Percentiles rank a stretch among this genome's conserved stretches.
Evolutionary conservation across 2,888 invertebrate species (phyloP).

Genomic region (Drosophila setosimentum): DNA sequence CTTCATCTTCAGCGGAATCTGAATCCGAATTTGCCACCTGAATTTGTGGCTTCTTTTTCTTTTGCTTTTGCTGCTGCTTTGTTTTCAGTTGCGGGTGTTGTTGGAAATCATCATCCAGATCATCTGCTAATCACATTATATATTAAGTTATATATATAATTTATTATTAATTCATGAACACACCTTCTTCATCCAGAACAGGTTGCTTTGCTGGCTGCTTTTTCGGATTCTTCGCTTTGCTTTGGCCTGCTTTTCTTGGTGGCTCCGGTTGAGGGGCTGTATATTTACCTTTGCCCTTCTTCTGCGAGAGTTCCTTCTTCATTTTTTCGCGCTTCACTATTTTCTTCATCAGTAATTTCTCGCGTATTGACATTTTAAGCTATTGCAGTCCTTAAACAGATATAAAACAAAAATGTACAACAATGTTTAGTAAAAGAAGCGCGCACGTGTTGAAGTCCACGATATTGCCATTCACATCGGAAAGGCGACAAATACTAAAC

Average conservation of each 20-base stretch:
- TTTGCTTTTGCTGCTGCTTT: slow-evolving; percentile 60
- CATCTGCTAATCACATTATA: slow-evolving; percentile 49
- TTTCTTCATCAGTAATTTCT: slow-evolving; percentile 91
- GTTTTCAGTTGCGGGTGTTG: slow-evolving; percentile 65
- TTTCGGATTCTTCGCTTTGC: slow-evolving; percentile 40
- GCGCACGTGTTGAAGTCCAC: slow-evolving; percentile 68
- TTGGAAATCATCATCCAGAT: slow-evolving; percentile 75
- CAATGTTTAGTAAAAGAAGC: slow-evolving; percentile 40
- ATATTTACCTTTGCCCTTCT: slow-evolving; percentile 85
- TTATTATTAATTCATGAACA: not conserved
- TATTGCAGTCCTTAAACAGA: slow-evolving; percentile 13
- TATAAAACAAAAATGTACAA: slow-evolving; percentile 39
- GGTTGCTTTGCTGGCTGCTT: slow-evolving; percentile 39
- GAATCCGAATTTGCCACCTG: slow-evolving; percentile 73
- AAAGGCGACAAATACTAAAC: not conserved
- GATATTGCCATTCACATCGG: slow-evolving; percentile 40
- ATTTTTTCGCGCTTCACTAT: slow-evolving; percentile 92
- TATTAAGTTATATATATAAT: not conserved
- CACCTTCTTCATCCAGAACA: slow-evolving; percentile 56
- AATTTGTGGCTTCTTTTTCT: slow-evolving; percentile 67
- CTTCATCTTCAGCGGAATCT: slow-evolving; percentile 47
- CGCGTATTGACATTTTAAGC: slow-evolving; percentile 85
- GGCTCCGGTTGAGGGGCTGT: slow-evolving; percentile 4
- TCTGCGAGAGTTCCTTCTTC: slow-evolving; percentile 88
- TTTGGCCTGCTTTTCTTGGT: slow-evolving; percentile 37